A percentile compares a stretch with the other conserved stretches of the same genome.
Conservation (phyloP, 1,140 invertebrate genomes). For the Formica exsecta region DNA sequence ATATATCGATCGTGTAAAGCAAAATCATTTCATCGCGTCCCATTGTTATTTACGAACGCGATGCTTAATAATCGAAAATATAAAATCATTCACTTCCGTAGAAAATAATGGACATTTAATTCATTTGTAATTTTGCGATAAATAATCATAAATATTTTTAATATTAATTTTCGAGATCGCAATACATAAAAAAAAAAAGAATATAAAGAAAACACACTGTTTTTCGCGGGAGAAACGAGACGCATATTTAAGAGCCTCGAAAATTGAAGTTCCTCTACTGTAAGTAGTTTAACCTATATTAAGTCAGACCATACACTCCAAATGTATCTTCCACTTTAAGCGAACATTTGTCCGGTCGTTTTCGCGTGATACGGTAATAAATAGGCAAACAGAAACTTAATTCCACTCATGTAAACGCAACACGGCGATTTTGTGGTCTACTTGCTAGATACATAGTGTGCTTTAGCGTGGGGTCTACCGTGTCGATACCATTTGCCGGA, state of each 20-base stretch:
- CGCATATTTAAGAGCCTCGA: not conserved
- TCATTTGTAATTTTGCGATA: not conserved
- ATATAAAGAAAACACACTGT: too few relatives aligned
- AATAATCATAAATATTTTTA: not conserved
- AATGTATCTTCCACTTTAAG: not conserved
- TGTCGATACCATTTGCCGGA: slow-evolving; percentile 20
- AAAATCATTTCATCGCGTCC: not conserved
- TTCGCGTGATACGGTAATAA: slow-evolving; percentile 54
- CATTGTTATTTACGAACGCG: not conserved
- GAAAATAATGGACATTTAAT: not conserved
- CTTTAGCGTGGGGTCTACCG: slow-evolving; percentile 1
- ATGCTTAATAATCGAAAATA: not conserved
- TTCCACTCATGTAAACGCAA: slow-evolving; percentile 30
- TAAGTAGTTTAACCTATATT: slow-evolving; percentile 23
- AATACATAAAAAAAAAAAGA: not conserved
- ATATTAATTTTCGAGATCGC: not conserved
- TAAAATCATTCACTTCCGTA: not conserved
- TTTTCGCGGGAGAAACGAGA: not conserved
- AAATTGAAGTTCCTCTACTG: not conserved
- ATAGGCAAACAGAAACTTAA: slow-evolving; percentile 58
- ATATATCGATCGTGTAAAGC: slow-evolving; percentile 6
- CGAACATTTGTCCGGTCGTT: slow-evolving; percentile 15
- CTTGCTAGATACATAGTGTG: slow-evolving; percentile 19
- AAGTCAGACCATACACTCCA: slow-evolving; percentile 2
- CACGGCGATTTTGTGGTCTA: slow-evolving; percentile 29